Conservation (phyloP, 2,113 vertebrate species). For the Sinosuthora webbiana region DNA sequence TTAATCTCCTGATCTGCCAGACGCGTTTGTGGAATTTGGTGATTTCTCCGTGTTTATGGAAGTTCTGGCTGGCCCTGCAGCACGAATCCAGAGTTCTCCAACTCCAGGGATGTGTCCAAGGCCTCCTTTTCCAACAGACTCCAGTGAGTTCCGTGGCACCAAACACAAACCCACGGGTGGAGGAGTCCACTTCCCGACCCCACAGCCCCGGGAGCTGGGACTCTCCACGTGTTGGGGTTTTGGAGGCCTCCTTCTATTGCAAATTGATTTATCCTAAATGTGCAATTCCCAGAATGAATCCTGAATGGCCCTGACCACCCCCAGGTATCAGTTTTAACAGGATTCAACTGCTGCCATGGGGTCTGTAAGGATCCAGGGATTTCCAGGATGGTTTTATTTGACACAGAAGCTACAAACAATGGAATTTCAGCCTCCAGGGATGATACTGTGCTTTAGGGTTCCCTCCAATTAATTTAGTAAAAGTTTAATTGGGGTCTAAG, state of each 20-base stretch:
- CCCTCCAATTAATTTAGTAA: background rate
- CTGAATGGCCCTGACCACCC: background rate
- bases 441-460: background rate
- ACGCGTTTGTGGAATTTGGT: background rate
- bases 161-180: background rate
- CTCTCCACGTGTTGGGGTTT: background rate
- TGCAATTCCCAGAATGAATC: background rate
- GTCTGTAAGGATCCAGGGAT: too few species aligned
- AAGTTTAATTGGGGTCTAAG: background rate
- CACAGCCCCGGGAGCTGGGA: background rate
- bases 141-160: background rate
- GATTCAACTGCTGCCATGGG: background rate
- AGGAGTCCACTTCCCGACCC: background rate
- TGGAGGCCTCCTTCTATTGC: background rate
- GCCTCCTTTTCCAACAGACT: background rate
- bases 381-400: background rate
- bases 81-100: accelerated
- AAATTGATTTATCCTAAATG: background rate
- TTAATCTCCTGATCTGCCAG: background rate
- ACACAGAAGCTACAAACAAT: background rate
- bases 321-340: background rate
- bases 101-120: too few species aligned
- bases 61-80: background rate
- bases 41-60: background rate
- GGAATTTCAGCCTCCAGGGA: background rate